Base-by-base conservation (phyloP, 2,113 vertebrate genomes). In the Motacilla tschutschensis region DNA sequence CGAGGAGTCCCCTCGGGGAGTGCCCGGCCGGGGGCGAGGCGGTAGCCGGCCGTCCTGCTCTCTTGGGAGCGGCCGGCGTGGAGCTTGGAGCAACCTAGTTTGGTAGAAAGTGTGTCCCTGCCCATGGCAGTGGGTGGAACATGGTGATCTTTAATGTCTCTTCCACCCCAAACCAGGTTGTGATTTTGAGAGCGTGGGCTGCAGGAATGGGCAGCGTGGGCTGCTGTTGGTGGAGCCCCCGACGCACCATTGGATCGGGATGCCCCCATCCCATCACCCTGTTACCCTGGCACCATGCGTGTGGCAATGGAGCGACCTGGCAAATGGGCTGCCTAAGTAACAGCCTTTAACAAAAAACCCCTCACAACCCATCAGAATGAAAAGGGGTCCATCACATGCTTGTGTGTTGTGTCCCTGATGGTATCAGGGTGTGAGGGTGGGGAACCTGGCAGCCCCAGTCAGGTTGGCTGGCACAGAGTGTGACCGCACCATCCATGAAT, bases 331-430 rank as follows among this genome's bases (percentile, higher is more conserved):
- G 43, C n/a, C 2, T 18, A 24, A 73, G 8, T 17, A 5, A 43
- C 47, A 41, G 9, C 9, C 9, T 54, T 20, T 24, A 33, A 7
- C 20, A 2, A 1, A 15, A 12, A 2, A 0, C 17, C 6, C 3
- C 4, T 8, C 3, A 1, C 6, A 46, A 6, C 16, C 28, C 12
- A 6, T 29, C 25, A 3, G 76, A 35, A 28, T 47, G 46, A 21
- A 25, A 55, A 19, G 2, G 4, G 2, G 9, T 14, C 33, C 13
- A 1, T 48, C 0, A 8, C 18, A 7, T 0, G 0, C 24, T 19
- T 8, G 15, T 9, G 35, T 18, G 8, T 47, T 51, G 25, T 21
- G 21, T 16, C 9, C 5, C 29, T 9, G 40, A 2, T 46, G 57
- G 10, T 41, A 28, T 4, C 2, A 2, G 28, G 2, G 19, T 17